These are phyloP conservation scores for Lepilemur ruficaudatus DNA, from an alignment of 2,797 vertebrate species.

Conservation along the genomic window DNA sequence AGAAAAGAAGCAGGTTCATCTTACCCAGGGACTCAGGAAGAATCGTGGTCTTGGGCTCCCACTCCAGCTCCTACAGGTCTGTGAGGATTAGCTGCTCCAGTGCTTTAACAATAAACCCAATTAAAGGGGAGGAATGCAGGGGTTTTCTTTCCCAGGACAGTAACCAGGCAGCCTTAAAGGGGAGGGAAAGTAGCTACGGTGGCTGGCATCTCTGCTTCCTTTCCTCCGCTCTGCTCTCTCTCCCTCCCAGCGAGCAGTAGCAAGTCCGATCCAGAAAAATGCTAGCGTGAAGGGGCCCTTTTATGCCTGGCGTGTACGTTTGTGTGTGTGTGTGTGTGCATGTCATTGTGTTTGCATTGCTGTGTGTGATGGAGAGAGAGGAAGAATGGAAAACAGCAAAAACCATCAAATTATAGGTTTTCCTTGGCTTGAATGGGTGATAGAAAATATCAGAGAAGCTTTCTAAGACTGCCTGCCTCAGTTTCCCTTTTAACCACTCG, in stretches of 20 bases:
- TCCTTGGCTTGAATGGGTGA: background rate
- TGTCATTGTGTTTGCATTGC: background rate
- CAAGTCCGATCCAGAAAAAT: conserved; percentile 2
- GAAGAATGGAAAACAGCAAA: background rate
- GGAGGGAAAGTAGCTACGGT: conserved; percentile 74
- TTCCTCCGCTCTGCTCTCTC: background rate
- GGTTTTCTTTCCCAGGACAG: conserved; percentile 79
- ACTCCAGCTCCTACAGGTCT: conserved; percentile 80
- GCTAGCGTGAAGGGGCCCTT: background rate
- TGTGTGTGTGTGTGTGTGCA: background rate
- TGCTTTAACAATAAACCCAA: conserved; percentile 72
- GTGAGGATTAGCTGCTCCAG: conserved; percentile 78
- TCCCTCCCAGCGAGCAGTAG: background rate
- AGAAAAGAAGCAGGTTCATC: conserved; percentile 57
- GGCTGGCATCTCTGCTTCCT: conserved; percentile 55
- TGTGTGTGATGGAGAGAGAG: background rate
- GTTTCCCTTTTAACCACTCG: background rate
- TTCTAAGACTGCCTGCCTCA: background rate
- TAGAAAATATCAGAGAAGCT: background rate
- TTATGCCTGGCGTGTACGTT: background rate
- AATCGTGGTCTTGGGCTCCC: conserved; percentile 63
- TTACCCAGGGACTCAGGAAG: conserved; percentile 80
- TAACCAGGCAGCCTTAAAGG: conserved; percentile 83
- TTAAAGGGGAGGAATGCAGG: conserved; percentile 82
- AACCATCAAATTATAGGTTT: background rate